Percentiles rank a stretch among this genome's conserved stretches.
These are phyloP conservation scores for Homarus gammarus DNA, from an alignment of 2,888 invertebrate species.

Conservation along the genomic window DNA sequence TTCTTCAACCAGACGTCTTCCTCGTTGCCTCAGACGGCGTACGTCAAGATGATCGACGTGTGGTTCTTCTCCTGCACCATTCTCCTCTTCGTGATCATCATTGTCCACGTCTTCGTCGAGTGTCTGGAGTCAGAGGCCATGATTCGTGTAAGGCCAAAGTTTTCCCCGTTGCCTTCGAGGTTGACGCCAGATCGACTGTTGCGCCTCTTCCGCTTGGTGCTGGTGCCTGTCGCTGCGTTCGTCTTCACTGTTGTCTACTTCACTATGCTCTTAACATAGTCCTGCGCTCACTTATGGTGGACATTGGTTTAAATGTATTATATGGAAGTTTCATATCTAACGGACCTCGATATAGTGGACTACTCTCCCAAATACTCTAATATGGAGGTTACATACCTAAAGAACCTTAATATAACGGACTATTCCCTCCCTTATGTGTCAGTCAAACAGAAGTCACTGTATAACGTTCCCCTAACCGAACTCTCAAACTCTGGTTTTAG, in stretches of 20 bases:
- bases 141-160: background rate
- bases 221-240: background rate
- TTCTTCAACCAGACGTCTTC: conserved; percentile 39
- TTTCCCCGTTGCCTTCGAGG: too few relatives aligned
- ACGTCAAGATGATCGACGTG: conserved; percentile 38
- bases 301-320: background rate
- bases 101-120: conserved; percentile 29
- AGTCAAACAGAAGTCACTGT: too few relatives aligned
- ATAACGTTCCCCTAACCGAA: too few relatives aligned
- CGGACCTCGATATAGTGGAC: too few relatives aligned
- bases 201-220: background rate
- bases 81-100: conserved; percentile 22
- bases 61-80: conserved; percentile 43
- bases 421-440: too few relatives aligned
- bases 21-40: conserved; percentile 38
- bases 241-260: background rate
- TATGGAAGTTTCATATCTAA: too few relatives aligned
- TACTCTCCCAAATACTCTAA: too few relatives aligned
- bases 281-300: background rate
- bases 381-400: too few relatives aligned
- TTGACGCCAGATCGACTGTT: background rate
- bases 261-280: background rate
- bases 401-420: too few relatives aligned
- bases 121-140: background rate
- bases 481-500: too few relatives aligned